Conservation (phyloP, 2,888 invertebrate species). For the Brachyptera risi region DNA sequence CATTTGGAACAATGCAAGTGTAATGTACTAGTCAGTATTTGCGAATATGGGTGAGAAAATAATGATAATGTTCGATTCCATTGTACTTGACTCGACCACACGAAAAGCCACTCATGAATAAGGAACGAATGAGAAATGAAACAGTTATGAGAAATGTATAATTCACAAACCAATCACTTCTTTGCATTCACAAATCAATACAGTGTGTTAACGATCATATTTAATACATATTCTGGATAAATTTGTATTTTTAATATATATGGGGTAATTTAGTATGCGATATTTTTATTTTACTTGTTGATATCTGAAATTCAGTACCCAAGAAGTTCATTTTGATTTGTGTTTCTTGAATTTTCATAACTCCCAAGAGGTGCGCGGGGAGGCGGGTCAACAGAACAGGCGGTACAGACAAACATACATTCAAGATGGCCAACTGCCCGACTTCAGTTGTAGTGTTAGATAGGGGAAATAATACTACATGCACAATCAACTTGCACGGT, state of each 20-base stretch:
- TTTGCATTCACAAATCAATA: too few species aligned
- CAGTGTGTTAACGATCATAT: too few species aligned
- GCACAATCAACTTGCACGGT: slow-evolving; percentile 96
- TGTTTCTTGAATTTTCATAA: not conserved
- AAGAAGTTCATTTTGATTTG: not conserved
- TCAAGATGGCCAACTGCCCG: too few species aligned
- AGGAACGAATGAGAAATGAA: slow-evolving; percentile 18
- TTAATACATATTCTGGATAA: too few species aligned
- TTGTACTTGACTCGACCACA: slow-evolving; percentile 15
- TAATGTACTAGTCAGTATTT: slow-evolving; percentile 12
- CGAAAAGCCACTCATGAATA: slow-evolving; percentile 22
- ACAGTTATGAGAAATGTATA: slow-evolving; percentile 25
- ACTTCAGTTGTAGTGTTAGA: slow-evolving; percentile 93
- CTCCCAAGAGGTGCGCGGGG: slow-evolving; percentile 25
- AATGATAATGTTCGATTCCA: slow-evolving; percentile 17
- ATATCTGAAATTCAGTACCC: not conserved
- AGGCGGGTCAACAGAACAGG: slow-evolving; percentile 35
- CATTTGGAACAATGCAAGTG: slow-evolving; percentile 27
- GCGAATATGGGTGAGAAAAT: slow-evolving; percentile 18
- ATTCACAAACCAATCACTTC: slow-evolving; percentile 3
- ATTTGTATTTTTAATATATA: too few species aligned
- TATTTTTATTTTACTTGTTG: not conserved
- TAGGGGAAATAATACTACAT: slow-evolving; percentile 94
- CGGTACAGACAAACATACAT: slow-evolving; percentile 35
- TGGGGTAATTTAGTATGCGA: not conserved